Conservation (phyloP, 2,888 invertebrate species). For the Syrphus vitripennis region DNA sequence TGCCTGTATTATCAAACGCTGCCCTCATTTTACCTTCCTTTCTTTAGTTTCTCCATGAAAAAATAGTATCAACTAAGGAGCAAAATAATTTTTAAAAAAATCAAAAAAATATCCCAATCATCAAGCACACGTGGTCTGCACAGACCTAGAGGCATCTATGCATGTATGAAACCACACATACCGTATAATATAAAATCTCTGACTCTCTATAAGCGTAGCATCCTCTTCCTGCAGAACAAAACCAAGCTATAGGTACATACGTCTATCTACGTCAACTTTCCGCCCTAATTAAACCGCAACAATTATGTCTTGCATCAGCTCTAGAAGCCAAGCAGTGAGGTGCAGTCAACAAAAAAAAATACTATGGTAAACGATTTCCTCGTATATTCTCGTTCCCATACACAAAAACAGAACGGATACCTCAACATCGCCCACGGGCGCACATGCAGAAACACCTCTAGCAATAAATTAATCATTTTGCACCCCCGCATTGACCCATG, state of each 20-base stretch:
- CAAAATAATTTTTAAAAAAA: too few species aligned
- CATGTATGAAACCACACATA: not conserved
- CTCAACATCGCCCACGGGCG: conserved; percentile 57
- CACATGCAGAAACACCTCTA: conserved; percentile 62
- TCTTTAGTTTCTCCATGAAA: too few species aligned
- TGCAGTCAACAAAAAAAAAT: conserved; percentile 21
- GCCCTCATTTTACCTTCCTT: too few species aligned
- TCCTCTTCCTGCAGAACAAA: too few species aligned
- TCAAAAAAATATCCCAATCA: too few species aligned
- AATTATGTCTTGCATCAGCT: conserved; percentile 58
- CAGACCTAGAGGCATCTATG: too few species aligned
- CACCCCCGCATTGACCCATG: conserved; percentile 29
- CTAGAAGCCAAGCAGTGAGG: not conserved
- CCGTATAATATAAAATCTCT: not conserved
- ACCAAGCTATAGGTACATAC: too few species aligned
- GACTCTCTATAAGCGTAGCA: not conserved
- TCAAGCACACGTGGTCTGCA: too few species aligned
- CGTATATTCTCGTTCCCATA: not conserved
- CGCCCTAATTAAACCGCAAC: conserved; percentile 60
- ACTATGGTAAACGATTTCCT: conserved; percentile 38
- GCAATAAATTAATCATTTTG: conserved; percentile 67
- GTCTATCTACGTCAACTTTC: conserved; percentile 35
- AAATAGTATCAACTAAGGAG: too few species aligned
- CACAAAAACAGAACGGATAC: conserved; percentile 33
- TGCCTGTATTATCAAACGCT: too few species aligned